Percentiles rank a stretch among this genome's conserved stretches.
Evolutionary conservation across 2,888 invertebrate species (phyloP).

Genomic region (Chironomus riparius): DNA sequence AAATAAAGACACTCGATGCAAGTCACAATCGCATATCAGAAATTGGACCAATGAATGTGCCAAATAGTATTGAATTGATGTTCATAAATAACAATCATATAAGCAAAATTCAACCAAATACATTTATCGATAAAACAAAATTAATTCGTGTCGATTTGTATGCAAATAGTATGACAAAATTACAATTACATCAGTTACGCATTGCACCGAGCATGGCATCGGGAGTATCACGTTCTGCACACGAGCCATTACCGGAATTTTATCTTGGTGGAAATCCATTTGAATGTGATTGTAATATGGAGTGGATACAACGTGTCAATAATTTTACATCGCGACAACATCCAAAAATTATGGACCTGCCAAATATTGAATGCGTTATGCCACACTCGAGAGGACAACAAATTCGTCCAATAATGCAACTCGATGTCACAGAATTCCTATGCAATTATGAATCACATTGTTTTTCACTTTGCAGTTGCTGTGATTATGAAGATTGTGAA

Average conservation of each 20-base stretch:
- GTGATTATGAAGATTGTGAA: conserved; percentile 92
- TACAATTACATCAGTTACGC: conserved; percentile 72
- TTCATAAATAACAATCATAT: conserved; percentile 86
- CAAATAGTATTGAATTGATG: conserved; percentile 76
- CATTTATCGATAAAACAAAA: conserved; percentile 76
- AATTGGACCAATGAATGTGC: conserved; percentile 74
- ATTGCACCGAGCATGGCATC: conserved; percentile 58
- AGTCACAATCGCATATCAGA: conserved; percentile 82
- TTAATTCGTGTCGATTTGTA: conserved; percentile 83
- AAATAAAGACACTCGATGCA: conserved; percentile 76
- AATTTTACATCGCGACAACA: conserved; percentile 78
- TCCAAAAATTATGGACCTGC: conserved; percentile 80
- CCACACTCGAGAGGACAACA: conserved; percentile 73
- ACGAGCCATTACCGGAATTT: conserved; percentile 64
- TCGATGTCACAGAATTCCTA: conserved; percentile 75
- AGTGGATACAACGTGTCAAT: conserved; percentile 86
- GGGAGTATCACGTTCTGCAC: conserved; percentile 37
- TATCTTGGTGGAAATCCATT: conserved; percentile 89
- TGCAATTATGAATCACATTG: conserved; percentile 90
- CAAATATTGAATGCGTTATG: conserved; percentile 80
- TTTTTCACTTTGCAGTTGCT: conserved; percentile 90
- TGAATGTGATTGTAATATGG: conserved; percentile 91
- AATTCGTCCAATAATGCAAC: conserved; percentile 65
- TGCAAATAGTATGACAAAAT: conserved; percentile 72
- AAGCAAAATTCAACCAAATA: conserved; percentile 69